Base-by-base conservation (phyloP, 2,797 vertebrate genomes). In the Pseudomugil tenellus region DNA sequence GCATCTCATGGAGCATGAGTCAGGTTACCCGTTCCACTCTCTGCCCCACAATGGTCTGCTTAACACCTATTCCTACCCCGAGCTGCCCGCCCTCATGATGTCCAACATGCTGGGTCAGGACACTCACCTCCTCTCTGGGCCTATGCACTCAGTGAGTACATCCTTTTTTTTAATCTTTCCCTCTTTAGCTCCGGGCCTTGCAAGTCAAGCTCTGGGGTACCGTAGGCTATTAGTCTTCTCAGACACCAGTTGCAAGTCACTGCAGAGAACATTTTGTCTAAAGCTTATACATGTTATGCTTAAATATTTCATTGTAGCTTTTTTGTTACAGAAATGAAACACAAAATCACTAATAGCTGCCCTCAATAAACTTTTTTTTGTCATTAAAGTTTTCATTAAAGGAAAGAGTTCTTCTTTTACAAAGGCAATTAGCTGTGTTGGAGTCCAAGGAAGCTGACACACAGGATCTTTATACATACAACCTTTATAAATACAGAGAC, bases 41-140 rank as follows among this genome's bases (percentile, higher is more conserved):
- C 94, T 98, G 74, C 92, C 96, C 19, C 96, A 98, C 59, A 98
- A 97, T 73, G 96, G 97, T 79, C 94, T 99, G 92, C 95, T 99
- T 87, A 98, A 98, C 79, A 95, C 96, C 0, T 99, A 99, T 79
- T 95, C 96, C 65, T 99, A 99, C 93, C 96, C 97, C 34, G 98
- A 99, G 91, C 96, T 99, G 90, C 98, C 98, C 0, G 96, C 97
- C 83, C 97, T 99, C 89, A 98, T 99, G 97, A 97, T 99, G 89
- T 98, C 97, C 93, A 99, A 98, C 92, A 98, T 98, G 97, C 79
- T 99, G 86, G 95, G 96, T 69, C 97, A 98, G 93, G 98, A 99
- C 19, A 94, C 96, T 72, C 98, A 98, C 87, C 96, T 98, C 70
- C 96, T 98, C 43, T 95, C 97, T 37, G 95, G 96, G 81, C 97